Conservation (phyloP, 1,140 invertebrate species). For the Heliconius nattereri region DNA sequence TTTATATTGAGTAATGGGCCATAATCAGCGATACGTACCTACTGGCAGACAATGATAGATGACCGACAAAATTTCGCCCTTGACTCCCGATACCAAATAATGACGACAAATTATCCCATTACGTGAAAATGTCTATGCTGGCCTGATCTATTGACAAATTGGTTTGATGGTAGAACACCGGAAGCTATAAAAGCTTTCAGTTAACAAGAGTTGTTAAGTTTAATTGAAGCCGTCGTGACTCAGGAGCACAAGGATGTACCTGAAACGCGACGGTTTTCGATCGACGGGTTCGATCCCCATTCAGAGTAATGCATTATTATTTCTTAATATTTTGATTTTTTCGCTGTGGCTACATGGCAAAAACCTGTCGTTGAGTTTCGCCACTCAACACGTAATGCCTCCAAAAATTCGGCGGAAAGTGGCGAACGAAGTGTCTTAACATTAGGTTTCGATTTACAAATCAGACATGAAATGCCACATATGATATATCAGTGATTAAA, state of each 20-base stretch:
- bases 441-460: not conserved
- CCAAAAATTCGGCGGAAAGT: no score
- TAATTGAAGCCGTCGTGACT: no score
- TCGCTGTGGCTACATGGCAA: no score
- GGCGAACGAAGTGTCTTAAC: no score
- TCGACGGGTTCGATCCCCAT: no score
- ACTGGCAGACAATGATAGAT: constrained; percentile 64
- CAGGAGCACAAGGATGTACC: no score
- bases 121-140: constrained; percentile 46
- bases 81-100: constrained; percentile 55
- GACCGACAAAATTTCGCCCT: constrained; percentile 52
- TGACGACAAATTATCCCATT: constrained; percentile 65
- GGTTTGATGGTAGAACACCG: constrained; percentile 36
- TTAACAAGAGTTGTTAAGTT: not conserved
- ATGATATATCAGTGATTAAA: not conserved
- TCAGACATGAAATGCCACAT: no score
- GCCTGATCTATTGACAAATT: constrained; percentile 44
- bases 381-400: no score
- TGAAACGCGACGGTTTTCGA: no score
- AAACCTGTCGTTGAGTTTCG: no score
- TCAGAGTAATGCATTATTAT: no score
- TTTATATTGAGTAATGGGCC: constrained; percentile 29
- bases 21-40: constrained; percentile 41
- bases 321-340: no score
- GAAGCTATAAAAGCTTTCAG: constrained; percentile 39